Percentiles rank a stretch among this genome's conserved stretches.
phyloP scores from a whole-genome alignment of 2,113 vertebrate species.

The Heptranchias perlo region DNA sequence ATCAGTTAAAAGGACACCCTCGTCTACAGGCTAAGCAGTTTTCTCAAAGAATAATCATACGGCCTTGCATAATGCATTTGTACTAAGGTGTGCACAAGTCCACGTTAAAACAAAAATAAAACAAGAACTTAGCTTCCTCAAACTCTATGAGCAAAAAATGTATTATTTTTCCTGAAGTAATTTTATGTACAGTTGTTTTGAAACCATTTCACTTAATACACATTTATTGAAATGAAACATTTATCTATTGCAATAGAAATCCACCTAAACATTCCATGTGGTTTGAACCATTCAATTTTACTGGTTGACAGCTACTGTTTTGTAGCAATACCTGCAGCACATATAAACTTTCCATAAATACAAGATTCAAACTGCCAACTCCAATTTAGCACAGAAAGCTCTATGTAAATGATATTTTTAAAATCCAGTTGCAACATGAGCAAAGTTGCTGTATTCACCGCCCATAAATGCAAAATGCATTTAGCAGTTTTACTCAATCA shows the following conservation, averaged over 20 bases:
- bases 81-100: background rate
- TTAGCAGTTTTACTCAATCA: background rate
- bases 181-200: background rate
- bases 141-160: background rate
- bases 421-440: background rate
- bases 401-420: background rate
- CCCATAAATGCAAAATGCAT: background rate
- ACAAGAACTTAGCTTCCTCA: background rate
- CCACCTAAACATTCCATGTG: background rate
- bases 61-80: background rate
- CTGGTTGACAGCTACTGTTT: background rate
- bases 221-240: background rate
- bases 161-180: background rate
- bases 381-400: background rate
- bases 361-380: background rate
- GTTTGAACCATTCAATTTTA: background rate
- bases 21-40: background rate
- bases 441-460: background rate
- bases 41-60: background rate
- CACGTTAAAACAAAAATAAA: background rate
- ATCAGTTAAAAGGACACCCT: background rate
- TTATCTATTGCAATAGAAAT: background rate
- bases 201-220: background rate
- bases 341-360: background rate
- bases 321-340: background rate